Evolutionary conservation across 2,113 vertebrate genomes (phyloP), one percentile per base, ranked within the genome.

Genomic region (Petrocephalus zakoni): DNA sequence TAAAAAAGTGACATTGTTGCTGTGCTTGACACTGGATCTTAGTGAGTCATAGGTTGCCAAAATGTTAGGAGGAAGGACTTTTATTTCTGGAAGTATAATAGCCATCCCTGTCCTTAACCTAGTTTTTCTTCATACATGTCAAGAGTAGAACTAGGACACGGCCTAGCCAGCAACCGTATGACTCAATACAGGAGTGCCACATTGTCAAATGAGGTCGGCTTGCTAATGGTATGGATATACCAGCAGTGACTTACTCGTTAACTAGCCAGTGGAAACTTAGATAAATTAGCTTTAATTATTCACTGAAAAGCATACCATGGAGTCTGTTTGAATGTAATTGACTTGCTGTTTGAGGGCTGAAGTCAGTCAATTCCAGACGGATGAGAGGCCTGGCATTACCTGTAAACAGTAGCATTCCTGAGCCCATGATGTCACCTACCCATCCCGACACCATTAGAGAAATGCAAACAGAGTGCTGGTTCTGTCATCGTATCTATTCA

Each of bases 401-500:
- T 89, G 55, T 87, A 47, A 49, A 34, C 82, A 51, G 19, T 46
- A 49, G n/a, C 81, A 85, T 88, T 88, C 29, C 86, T 82, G 72
- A 68, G 29, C 46, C n/a, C 11, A 25, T 34, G 56, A 64, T 46
- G 22, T 88, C 58, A 49, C 72, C 21, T 72, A 7, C 25, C 29
- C 8, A 7, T 34, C 25, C 29, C 5, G n/a, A 34, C 51, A 1
- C n/a, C 46, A 7, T 37, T 22, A 61, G 17, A 88, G 37, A 88
- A 91, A 90, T 83, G 89, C 83, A 68, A 5, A 58, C 51, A 75
- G 25, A 3, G 81, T 85, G 89, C 22, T 53, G 25, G 9, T 34
- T 87, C 81, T 87, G 86, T 90, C 87, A 90, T n/a, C 53, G 52
- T 90, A 90, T 91, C 87, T 91, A 84, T 90, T 92, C 90, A 90